Evolutionary conservation across 2,888 invertebrate species (phyloP), one percentile per base, ranked within the genome.

Genomic region (Empis stercorea): DNA sequence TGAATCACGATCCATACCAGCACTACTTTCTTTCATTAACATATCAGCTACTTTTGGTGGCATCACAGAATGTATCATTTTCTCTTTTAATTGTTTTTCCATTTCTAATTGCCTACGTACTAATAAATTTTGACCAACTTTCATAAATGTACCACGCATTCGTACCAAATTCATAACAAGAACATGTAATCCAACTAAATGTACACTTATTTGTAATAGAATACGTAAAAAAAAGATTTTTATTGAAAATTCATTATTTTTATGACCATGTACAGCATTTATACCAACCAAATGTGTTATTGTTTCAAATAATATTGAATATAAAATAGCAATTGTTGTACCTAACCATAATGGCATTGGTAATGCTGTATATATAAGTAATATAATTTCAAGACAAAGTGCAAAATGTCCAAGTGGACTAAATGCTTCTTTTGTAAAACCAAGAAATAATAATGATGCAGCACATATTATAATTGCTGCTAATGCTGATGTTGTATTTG

Each of bases 61-160:
- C 96, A 96, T 96, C 49, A 97, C 87, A 20, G 94, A 95, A 64
- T 87, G 87, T 57, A 93, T 94, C 94, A 96, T 95, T 66, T 93
- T 91, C 66, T 95, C 93, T 66, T 95, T 95, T 40, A 95, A 73
- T 62, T 88, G 86, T 59, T 92, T 93, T 65, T 96, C 96, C 74
- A 88, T 80, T 69, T 93, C 91, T 49, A 96, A 71, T 64, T 95
- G 93, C 45, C 86, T 76, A 30, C 92, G 75, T 5, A 94, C 93
- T 49, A 95, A 72, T 50, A 94, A 72, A 58, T 93, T 92, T 66
- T 95, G 93, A 2, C 95, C 94, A 44, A 86, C 92, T 74, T 94
- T 93, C 84, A 94, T 91, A 69, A 95, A 95, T 6, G 94, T 95
- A 57, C 93, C 94, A 46, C 94, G 78, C 81, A 91, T 88, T 55